Percentiles rank a stretch among this genome's conserved stretches.
phyloP scores from a whole-genome alignment of 2,113 vertebrate species.

The Halcyon senegalensis region DNA sequence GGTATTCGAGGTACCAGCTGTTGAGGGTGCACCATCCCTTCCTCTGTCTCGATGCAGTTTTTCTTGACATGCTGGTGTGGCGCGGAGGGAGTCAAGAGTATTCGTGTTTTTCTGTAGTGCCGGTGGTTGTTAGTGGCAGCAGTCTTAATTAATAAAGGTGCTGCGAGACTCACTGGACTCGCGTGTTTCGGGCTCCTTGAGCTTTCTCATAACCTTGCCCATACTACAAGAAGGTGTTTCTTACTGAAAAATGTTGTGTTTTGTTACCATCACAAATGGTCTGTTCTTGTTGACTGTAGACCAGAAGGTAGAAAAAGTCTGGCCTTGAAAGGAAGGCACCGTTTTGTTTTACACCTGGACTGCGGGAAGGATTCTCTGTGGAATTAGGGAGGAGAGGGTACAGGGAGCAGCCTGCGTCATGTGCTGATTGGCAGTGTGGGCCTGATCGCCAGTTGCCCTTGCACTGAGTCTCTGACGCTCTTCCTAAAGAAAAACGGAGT shows the following conservation, averaged over 20 bases:
- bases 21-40: fast-evolving
- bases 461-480: neutral
- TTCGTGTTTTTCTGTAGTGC: fast-evolving
- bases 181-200: neutral
- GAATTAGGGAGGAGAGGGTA: neutral
- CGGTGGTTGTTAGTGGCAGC: fast-evolving
- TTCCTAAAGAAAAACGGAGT: neutral
- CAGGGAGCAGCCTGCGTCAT: too few relatives aligned
- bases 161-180: neutral
- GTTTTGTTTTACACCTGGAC: neutral
- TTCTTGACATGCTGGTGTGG: neutral
- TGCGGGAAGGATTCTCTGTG: neutral
- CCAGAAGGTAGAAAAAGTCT: neutral
- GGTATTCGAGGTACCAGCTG: too few relatives aligned
- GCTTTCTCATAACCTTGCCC: neutral
- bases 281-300: neutral
- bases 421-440: fast-evolving
- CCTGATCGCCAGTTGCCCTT: neutral
- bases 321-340: fast-evolving
- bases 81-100: neutral
- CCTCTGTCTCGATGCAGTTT: neutral
- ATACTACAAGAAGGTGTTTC: fast-evolving
- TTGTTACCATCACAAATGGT: neutral
- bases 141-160: fast-evolving
- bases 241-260: neutral